Conservation (phyloP, 2,797 vertebrate species). For the Smutsia temminckii region DNA sequence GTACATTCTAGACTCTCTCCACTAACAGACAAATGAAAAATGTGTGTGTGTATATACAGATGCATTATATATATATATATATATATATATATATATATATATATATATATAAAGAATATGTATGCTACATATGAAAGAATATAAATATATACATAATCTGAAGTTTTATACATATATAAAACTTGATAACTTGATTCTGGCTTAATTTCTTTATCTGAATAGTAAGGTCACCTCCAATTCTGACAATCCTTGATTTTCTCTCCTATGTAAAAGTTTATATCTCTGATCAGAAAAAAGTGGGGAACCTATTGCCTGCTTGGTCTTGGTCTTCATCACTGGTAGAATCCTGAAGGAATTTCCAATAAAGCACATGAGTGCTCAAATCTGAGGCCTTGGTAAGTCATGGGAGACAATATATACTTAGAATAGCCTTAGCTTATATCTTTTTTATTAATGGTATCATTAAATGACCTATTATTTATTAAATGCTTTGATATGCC, state of each 20-base stretch:
- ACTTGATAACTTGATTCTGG: constrained; percentile 29
- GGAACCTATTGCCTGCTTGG: background rate
- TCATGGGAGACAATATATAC: background rate
- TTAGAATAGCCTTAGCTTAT: background rate
- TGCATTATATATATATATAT: background rate
- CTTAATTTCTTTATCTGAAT: constrained; percentile 50
- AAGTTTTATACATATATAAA: background rate
- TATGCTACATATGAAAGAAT: background rate
- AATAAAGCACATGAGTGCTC: background rate
- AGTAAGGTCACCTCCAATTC: constrained; percentile 55
- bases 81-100: accelerated
- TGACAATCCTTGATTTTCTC: constrained; percentile 59
- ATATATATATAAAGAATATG: background rate
- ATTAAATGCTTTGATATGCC: background rate
- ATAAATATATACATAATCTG: background rate
- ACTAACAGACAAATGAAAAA: background rate
- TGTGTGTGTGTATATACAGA: background rate
- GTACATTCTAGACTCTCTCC: background rate
- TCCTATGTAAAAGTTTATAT: constrained; percentile 60
- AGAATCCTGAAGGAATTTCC: constrained; percentile 9
- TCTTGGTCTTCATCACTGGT: background rate
- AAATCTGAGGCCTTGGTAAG: background rate
- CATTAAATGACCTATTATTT: background rate
- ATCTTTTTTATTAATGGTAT: background rate
- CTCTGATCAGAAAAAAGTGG: constrained; percentile 36